These are phyloP conservation scores for Macrobrachium rosenbergii DNA, from an alignment of 1,140 invertebrate species.

Conservation along the genomic window DNA sequence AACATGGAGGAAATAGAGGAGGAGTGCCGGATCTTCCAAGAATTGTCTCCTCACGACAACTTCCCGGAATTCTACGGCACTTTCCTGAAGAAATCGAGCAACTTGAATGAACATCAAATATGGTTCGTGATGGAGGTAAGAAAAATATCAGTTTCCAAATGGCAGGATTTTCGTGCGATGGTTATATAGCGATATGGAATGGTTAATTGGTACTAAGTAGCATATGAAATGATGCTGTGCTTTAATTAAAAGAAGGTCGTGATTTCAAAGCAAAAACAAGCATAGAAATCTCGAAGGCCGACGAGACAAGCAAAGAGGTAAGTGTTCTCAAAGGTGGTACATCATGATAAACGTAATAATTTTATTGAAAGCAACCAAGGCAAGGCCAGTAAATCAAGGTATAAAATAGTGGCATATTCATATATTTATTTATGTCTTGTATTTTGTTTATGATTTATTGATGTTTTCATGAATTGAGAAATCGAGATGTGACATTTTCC, in stretches of 20 bases:
- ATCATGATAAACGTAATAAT: too few relatives aligned
- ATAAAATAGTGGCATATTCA: too few relatives aligned
- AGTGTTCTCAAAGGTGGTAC: neutral
- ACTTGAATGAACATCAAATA: constrained; percentile 81
- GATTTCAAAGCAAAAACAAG: neutral
- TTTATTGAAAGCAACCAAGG: too few relatives aligned
- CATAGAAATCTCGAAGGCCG: neutral
- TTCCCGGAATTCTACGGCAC: constrained; percentile 84
- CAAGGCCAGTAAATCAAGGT: too few relatives aligned
- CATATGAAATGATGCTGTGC: too few relatives aligned
- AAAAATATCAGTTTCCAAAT: too few relatives aligned
- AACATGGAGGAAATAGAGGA: constrained; percentile 89
- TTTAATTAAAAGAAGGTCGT: too few relatives aligned
- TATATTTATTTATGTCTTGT: too few relatives aligned
- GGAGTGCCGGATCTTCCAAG: constrained; percentile 82
- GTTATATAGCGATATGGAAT: too few relatives aligned
- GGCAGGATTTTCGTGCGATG: too few relatives aligned
- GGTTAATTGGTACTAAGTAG: too few relatives aligned
- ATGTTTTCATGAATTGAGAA: neutral
- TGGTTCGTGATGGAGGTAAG: constrained; percentile 89
- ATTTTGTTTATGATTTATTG: too few relatives aligned
- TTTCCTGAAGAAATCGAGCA: constrained; percentile 77
- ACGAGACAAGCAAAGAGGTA: neutral
- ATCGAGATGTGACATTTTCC: neutral
- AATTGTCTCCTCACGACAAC: constrained; percentile 82